Percentiles rank a stretch among this genome's conserved stretches.
Evolutionary conservation across 2,113 vertebrate species (phyloP).

Genomic region (Hippocampus abdominalis): DNA sequence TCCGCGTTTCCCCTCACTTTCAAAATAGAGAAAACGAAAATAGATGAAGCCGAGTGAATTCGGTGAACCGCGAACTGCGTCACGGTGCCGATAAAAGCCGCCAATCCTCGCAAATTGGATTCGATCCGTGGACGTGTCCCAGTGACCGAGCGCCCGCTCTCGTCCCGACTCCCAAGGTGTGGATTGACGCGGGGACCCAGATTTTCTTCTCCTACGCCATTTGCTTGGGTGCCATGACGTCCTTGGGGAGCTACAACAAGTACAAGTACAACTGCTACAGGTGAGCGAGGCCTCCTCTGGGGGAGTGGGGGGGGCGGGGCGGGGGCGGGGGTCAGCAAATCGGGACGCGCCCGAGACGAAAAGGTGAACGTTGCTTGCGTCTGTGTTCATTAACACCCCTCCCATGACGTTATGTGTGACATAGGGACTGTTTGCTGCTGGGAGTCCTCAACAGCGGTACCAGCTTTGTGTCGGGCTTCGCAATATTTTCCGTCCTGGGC

Average conservation of each 20-base stretch:
- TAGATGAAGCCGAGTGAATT: no score
- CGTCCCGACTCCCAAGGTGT: slow-evolving; percentile 77
- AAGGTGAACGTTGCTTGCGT: slow-evolving; percentile 70
- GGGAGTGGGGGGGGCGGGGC: not conserved
- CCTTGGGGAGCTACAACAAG: slow-evolving; percentile 98
- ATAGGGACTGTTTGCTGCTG: slow-evolving; percentile 99
- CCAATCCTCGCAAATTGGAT: not conserved
- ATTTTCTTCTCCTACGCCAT: slow-evolving; percentile 99
- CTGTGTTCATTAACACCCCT: slow-evolving; percentile 93
- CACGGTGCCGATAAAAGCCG: no score
- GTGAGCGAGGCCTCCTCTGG: slow-evolving; percentile 67
- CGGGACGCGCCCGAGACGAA: slow-evolving; percentile 63
- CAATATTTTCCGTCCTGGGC: slow-evolving; percentile 99
- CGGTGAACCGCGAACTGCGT: no score
- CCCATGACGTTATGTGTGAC: slow-evolving; percentile 99
- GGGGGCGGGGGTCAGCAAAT: slow-evolving; percentile 7
- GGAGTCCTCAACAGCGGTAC: slow-evolving; percentile 99
- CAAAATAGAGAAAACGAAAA: no score
- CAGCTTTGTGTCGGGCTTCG: slow-evolving; percentile 99
- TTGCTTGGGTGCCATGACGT: slow-evolving; percentile 98
- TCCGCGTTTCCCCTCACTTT: no score
- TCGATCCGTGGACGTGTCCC: not conserved
- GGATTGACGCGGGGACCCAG: slow-evolving; percentile 98
- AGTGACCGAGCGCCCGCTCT: not conserved
- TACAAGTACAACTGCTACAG: slow-evolving; percentile 99